A percentile compares a stretch with the other conserved stretches of the same genome.
phyloP scores from a whole-genome alignment of 2,888 invertebrate species.

The Eupithecia centaureata region DNA sequence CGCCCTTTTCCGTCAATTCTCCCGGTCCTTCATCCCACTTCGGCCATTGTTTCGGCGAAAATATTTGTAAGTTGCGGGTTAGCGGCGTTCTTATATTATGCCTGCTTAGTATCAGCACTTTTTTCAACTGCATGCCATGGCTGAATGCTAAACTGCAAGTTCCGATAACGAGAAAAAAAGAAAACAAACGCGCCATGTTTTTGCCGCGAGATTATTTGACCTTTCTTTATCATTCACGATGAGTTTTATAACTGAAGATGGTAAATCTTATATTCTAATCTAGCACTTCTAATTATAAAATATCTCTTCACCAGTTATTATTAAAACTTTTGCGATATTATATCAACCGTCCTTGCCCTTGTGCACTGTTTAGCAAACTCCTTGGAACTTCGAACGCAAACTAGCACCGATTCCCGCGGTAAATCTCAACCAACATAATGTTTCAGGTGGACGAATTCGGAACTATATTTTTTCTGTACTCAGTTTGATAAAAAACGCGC shows the following conservation, averaged over 20 bases:
- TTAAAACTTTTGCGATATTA: neutral
- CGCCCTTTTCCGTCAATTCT: conserved; percentile 66
- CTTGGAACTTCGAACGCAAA: neutral
- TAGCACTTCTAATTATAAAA: neutral
- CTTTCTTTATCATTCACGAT: neutral
- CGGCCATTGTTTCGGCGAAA: conserved; percentile 60
- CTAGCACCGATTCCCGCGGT: neutral
- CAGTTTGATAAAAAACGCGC: neutral
- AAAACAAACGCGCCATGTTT: conserved; percentile 3
- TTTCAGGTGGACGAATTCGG: neutral
- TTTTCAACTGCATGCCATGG: conserved; percentile 12
- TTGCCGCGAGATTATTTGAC: neutral
- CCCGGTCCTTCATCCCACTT: conserved; percentile 56
- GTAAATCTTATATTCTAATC: neutral
- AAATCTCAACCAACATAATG: neutral
- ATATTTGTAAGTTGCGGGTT: conserved; percentile 41
- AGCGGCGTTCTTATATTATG: conserved; percentile 15
- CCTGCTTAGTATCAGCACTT: conserved; percentile 17
- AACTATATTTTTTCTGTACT: neutral
- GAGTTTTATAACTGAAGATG: neutral
- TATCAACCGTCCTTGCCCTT: neutral
- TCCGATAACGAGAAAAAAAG: conserved; percentile 5
- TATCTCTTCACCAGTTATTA: neutral
- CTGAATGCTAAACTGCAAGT: conserved; percentile 4
- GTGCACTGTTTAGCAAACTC: neutral